Evolutionary conservation across 2,888 invertebrate genomes (phyloP).

Genomic region (Sussaba pulchella): DNA sequence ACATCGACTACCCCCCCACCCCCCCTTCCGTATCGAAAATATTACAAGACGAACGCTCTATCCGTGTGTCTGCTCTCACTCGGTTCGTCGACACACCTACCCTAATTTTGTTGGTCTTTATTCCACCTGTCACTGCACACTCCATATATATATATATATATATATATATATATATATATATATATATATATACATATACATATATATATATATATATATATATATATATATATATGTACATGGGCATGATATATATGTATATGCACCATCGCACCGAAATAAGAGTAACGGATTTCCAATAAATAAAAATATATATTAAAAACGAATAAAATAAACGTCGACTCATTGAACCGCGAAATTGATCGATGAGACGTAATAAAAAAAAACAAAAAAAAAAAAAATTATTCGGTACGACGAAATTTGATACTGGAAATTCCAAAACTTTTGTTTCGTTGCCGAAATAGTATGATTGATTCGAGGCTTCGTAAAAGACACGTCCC

Average conservation of each 20-base stretch:
- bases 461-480: slow-evolving; percentile 6
- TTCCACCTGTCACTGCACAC: slow-evolving; percentile 48
- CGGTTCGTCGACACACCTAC: slow-evolving; percentile 14
- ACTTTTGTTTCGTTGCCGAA: background rate
- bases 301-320: background rate
- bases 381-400: background rate
- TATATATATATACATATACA: slow-evolving; percentile 52
- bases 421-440: slow-evolving; percentile 3
- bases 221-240: slow-evolving; percentile 56
- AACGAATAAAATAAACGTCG: background rate
- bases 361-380: background rate
- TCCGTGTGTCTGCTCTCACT: slow-evolving; percentile 15
- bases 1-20: no score
- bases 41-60: slow-evolving; percentile 46
- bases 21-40: slow-evolving; percentile 3
- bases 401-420: no score
- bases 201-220: slow-evolving; percentile 36
- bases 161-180: slow-evolving; percentile 41
- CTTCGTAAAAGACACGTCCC: background rate
- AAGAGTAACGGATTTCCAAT: slow-evolving; percentile 23
- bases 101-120: slow-evolving; percentile 20
- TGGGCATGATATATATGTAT: slow-evolving; percentile 34
- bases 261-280: slow-evolving; percentile 46
- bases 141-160: slow-evolving; percentile 10
- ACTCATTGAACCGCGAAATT: slow-evolving; percentile 20